phyloP scores from a whole-genome alignment of 1,140 invertebrate genomes.

The Cherax destructor region DNA sequence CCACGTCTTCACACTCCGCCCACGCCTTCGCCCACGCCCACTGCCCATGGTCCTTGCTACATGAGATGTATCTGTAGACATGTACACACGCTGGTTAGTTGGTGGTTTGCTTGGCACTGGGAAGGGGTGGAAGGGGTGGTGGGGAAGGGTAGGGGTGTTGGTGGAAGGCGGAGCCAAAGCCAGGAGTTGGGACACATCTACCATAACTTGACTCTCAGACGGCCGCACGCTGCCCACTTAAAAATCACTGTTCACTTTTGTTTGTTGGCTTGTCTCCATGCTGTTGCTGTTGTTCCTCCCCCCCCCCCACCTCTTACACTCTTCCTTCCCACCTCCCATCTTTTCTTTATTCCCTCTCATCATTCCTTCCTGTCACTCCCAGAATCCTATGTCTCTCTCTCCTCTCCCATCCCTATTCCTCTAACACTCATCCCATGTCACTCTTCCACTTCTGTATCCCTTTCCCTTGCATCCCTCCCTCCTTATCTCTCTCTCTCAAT shows the following conservation, averaged over 20 bases:
- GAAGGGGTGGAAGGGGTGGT: neutral
- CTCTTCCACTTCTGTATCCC: no score
- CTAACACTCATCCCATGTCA: no score
- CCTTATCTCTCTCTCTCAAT: no score
- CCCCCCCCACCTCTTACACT: neutral
- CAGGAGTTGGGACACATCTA: neutral
- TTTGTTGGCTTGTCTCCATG: neutral
- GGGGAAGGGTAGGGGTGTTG: neutral
- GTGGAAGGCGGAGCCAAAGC: neutral
- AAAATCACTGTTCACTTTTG: neutral
- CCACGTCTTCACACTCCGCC: neutral
- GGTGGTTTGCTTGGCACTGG: no score
- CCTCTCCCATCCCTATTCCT: no score
- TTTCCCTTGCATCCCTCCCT: no score
- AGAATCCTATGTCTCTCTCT: no score
- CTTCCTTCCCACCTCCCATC: no score
- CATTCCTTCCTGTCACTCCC: no score
- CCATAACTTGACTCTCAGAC: neutral
- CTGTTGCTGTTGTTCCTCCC: neutral
- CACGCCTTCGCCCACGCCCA: neutral
- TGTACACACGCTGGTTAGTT: no score
- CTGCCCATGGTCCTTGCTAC: neutral
- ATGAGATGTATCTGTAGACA: no score
- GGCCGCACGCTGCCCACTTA: slow-evolving; percentile 1
- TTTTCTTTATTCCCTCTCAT: no score